phyloP scores from a whole-genome alignment of 2,113 vertebrate species.

The Embiotoca jacksoni region DNA sequence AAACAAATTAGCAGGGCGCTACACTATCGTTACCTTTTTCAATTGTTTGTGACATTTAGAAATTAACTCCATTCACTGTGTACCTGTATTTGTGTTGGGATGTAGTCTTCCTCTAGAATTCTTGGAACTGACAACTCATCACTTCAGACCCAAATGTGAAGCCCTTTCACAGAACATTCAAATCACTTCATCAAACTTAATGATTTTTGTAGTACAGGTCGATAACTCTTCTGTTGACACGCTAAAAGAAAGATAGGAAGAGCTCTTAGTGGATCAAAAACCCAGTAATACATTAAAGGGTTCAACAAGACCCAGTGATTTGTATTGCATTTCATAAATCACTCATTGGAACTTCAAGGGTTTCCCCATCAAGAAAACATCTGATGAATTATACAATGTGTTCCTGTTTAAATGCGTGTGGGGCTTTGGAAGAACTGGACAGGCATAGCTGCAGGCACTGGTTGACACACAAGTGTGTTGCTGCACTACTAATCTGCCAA shows the following conservation, averaged over 20 bases:
- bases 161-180: constrained; percentile 18
- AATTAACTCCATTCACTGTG: constrained; percentile 16
- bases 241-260: constrained; percentile 6
- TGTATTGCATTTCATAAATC: constrained; percentile 44
- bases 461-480: constrained; percentile 14
- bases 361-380: constrained; percentile 43
- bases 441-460: constrained; percentile 23
- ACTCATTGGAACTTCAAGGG: constrained; percentile 42
- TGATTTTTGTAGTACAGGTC: constrained; percentile 24
- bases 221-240: constrained; percentile 24
- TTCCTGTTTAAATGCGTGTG: constrained; percentile 39
- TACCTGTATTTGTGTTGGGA: background rate
- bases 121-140: constrained; percentile 10
- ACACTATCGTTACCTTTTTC: background rate
- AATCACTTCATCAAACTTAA: constrained; percentile 30
- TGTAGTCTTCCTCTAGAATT: background rate
- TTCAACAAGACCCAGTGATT: constrained; percentile 34
- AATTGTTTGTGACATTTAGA: constrained; percentile 15
- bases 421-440: constrained; percentile 20
- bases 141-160: background rate
- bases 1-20: too few species aligned
- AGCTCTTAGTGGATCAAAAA: constrained; percentile 12
- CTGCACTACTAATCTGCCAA: constrained; percentile 24
- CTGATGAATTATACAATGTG: constrained; percentile 46
- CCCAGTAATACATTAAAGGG: constrained; percentile 29